Base-by-base conservation (phyloP, 2,113 vertebrate genomes). In the Mormoops blainvillei region DNA sequence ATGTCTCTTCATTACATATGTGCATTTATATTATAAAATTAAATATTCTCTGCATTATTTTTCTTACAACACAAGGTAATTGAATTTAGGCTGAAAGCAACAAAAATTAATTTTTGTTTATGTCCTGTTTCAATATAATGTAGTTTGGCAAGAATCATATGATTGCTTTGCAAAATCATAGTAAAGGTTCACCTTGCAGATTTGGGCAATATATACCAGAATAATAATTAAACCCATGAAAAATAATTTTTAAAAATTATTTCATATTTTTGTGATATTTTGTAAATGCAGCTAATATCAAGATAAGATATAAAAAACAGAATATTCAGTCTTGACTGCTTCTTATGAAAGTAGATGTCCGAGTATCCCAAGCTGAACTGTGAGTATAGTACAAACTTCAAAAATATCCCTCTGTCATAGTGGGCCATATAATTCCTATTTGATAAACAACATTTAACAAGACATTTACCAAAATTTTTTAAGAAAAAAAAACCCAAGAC, bases 11-110 rank as follows among this genome's bases (percentile, higher is more conserved):
- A 48, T 71, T 86, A 85, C 4, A 48, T 81, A 48, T 38, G 28
- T 93, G 45, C 22, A 93, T 94, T 87, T 97, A 93, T 28, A 87
- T 43, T 38, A 36, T 58, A 73, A 83, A 8, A 87, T 93, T 94
- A 87, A 90, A 56, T 89, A 87, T 94, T 58, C 10, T 82, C 74
- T 71, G 68, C 14, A 20, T 83, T 71, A 48, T 67, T 83, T 82
- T 87, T 83, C 28, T 71, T 26, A 38, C 20, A 90, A 67, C 11
- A 56, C 10, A 83, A 20, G 80, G 38, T 78, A 96, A 96, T 78
- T 58, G 45, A 83, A 93, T 78, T 90, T 90, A 90, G 36, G 9
- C 13, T 96, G 81, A 92, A 87, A 71, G 28, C 12, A 82, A 45
- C 31, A 82, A 33, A 16, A 68, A 33, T 70, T 65, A 90, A 65